Percentiles rank a stretch among this genome's conserved stretches.
These are phyloP conservation scores for Phalacrocorax aristotelis DNA, from an alignment of 2,113 vertebrate species.

Conservation along the genomic window DNA sequence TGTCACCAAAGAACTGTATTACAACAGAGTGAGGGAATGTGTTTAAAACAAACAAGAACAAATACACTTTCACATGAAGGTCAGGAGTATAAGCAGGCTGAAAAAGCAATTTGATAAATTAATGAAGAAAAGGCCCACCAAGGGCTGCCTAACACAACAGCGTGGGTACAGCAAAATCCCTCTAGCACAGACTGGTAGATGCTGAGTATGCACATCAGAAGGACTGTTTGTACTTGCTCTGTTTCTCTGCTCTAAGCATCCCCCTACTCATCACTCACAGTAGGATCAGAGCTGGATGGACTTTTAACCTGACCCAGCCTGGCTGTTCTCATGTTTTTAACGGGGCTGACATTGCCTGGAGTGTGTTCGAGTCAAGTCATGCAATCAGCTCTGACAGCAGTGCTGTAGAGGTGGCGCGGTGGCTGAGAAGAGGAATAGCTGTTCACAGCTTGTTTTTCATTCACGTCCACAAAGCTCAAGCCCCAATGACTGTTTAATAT, in stretches of 20 bases:
- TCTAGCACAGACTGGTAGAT: background rate
- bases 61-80: background rate
- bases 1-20: background rate
- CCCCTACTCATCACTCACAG: background rate
- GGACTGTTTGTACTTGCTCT: background rate
- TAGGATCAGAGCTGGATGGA: background rate
- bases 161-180: background rate
- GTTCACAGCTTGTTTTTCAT: conserved; percentile 31
- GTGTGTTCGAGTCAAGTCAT: background rate
- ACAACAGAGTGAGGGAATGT: background rate
- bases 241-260: background rate
- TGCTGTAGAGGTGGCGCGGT: background rate
- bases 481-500: background rate
- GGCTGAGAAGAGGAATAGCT: background rate
- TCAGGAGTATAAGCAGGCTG: background rate
- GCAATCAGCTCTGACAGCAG: conserved; percentile 20
- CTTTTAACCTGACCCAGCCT: conserved; percentile 26
- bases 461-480: background rate
- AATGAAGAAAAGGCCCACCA: background rate
- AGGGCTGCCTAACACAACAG: background rate
- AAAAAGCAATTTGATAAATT: background rate
- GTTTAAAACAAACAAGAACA: background rate
- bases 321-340: conserved; percentile 24
- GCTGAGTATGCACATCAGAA: background rate
- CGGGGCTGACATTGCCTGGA: conserved; percentile 31